phyloP scores from a whole-genome alignment of 2,797 vertebrate genomes.

The Aphelocoma californica region DNA sequence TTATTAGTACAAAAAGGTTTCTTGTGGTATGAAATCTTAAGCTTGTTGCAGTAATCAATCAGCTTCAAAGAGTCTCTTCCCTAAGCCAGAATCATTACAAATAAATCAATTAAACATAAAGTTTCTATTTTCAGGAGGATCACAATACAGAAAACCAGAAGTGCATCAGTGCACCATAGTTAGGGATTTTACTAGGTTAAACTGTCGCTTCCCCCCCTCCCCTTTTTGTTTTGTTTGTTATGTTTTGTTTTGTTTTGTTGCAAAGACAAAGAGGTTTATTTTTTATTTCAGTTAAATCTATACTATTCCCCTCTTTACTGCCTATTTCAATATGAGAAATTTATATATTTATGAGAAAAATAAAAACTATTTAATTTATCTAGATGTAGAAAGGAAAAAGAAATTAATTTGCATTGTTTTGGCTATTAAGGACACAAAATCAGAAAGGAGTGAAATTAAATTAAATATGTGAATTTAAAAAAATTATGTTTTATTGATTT shows the following conservation, averaged over 20 bases:
- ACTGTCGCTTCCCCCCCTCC: background rate
- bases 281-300: constrained; percentile 42
- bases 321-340: background rate
- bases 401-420: constrained; percentile 23
- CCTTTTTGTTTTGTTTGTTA: background rate
- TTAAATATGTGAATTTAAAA: background rate
- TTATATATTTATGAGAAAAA: constrained; percentile 32
- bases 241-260: background rate
- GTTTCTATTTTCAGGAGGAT: constrained; percentile 79
- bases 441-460: background rate
- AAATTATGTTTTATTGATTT: background rate
- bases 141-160: constrained; percentile 62
- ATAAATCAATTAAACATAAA: constrained; percentile 89
- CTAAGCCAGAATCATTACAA: constrained; percentile 81
- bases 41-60: constrained; percentile 86
- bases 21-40: constrained; percentile 88
- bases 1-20: constrained; percentile 91
- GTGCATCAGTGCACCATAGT: constrained; percentile 72
- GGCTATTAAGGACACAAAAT: background rate
- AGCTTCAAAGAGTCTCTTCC: constrained; percentile 84
- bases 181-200: constrained; percentile 60
- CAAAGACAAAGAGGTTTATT: background rate
- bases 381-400: background rate
- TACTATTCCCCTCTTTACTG: constrained; percentile 18
- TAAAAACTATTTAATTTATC: background rate